Evolutionary conservation across 1,140 invertebrate genomes (phyloP).

Genomic region (Meteorus sp.): DNA sequence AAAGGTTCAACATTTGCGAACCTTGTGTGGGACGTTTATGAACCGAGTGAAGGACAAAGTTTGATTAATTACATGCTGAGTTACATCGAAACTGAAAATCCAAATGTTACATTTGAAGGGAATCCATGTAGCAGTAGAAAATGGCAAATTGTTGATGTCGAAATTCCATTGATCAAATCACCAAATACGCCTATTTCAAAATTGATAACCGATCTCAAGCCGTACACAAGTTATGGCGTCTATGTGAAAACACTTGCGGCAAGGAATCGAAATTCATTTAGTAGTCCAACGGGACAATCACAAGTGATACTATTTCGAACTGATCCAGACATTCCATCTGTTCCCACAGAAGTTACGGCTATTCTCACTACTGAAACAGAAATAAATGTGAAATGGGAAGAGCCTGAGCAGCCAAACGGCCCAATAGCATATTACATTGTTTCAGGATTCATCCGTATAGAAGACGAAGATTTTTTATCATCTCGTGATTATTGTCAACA

Average conservation of each 20-base stretch:
- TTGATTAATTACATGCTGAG: conserved; percentile 65
- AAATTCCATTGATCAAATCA: conserved; percentile 28
- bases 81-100: conserved; percentile 60
- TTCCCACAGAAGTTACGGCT: conserved; percentile 58
- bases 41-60: conserved; percentile 52
- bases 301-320: conserved; percentile 66
- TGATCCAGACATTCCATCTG: conserved; percentile 61
- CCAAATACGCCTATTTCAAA: conserved; percentile 30
- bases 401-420: conserved; percentile 67
- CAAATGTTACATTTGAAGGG: conserved; percentile 56
- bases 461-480: conserved; percentile 54
- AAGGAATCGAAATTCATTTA: conserved; percentile 37
- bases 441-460: conserved; percentile 45
- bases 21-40: conserved; percentile 59
- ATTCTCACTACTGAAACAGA: conserved; percentile 48
- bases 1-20: conserved; percentile 46
- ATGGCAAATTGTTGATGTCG: conserved; percentile 45
- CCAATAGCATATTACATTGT: conserved; percentile 68
- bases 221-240: conserved; percentile 69
- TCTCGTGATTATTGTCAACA: conserved; percentile 64
- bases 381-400: conserved; percentile 65
- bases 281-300: conserved; percentile 56
- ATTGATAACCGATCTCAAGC: conserved; percentile 60
- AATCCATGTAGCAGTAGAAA: conserved; percentile 44
- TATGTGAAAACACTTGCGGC: conserved; percentile 65